These are phyloP conservation scores for Philereme transversata DNA, from an alignment of 2,888 invertebrate species.

Conservation along the genomic window DNA sequence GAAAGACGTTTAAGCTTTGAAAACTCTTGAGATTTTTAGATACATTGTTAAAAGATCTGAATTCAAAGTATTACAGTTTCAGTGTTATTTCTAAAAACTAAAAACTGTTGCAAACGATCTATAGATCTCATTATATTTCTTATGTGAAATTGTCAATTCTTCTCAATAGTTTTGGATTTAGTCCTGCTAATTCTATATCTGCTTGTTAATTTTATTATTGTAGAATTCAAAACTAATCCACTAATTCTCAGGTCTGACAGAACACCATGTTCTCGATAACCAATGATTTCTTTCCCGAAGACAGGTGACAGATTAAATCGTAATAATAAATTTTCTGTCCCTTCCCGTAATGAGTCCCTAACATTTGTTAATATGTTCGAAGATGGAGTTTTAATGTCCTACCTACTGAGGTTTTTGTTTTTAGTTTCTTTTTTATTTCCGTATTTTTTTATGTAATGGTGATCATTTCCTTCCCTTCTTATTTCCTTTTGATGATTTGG, in stretches of 20 bases:
- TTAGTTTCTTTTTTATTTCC: slow-evolving; percentile 26
- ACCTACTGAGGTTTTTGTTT: slow-evolving; percentile 48
- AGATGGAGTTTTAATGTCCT: slow-evolving; percentile 72
- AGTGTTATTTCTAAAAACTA: too few relatives aligned
- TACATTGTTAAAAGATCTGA: slow-evolving; percentile 2
- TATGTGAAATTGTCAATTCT: too few relatives aligned
- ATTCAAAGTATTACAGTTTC: too few relatives aligned
- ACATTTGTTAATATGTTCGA: slow-evolving; percentile 70
- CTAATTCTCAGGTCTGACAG: too few relatives aligned
- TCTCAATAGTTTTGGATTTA: too few relatives aligned
- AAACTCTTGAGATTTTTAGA: too few relatives aligned
- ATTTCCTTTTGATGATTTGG: slow-evolving; percentile 3
- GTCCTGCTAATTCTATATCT: too few relatives aligned
- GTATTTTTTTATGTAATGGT: slow-evolving; percentile 17
- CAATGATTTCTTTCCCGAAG: slow-evolving; percentile 20
- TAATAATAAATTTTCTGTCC: slow-evolving; percentile 35
- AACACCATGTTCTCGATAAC: neutral
- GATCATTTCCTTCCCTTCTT: slow-evolving; percentile 8
- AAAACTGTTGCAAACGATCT: too few relatives aligned
- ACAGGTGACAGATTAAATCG: slow-evolving; percentile 34
- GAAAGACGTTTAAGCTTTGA: too few relatives aligned
- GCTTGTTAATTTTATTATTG: too few relatives aligned
- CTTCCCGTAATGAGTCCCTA: slow-evolving; percentile 61
- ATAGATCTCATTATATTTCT: too few relatives aligned
- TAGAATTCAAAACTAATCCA: too few relatives aligned